Base-by-base conservation (phyloP, 2,113 vertebrate genomes). In the Calypte anna region DNA sequence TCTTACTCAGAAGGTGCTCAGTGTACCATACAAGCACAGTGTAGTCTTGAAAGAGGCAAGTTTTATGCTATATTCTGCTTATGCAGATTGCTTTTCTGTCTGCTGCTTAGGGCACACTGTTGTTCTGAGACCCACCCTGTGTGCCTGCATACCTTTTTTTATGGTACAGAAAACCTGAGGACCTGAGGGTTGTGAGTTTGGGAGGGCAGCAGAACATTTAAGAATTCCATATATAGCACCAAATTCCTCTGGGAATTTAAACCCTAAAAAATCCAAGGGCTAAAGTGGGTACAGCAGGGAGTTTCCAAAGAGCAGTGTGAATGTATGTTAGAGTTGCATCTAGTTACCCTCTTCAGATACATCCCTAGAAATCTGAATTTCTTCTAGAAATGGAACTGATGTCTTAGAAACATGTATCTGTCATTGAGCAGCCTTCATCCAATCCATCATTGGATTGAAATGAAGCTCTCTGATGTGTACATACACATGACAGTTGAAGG, bases 181-280 rank as follows among this genome's bases (percentile, higher is more conserved):
- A 88, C 83, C 36, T 74, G 53, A 91, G 91, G 76, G 83, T 33
- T 95, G 81, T 22, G 59, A 92, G 83, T 86, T 67, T 86, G 68
- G 84, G 59, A 81, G 51, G 70, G 46, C 0, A 0, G 48, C 33
- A 88, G 77, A 75, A 23, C 20, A 2, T 38, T 91, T 81, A 95
- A 91, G 48, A 43, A 91, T 94, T 95, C 91, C 73, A 84, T 81
- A 86, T 95, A 66, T 78, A 88, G 51, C 38, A 91, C 54, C 75
- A 91, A 86, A 95, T 93, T 93, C 88, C 46, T 95, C 51, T 86
- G 75, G 57, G 83, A 94, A 77, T 82, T 76, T 77, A 80, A 96
- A 14, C 55, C 62, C 67, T 64, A 36, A 75, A 81, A 67, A n/a
- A 38, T 90, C 44, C 16, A 43, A 50, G 36, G 64, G 30, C 25